Evolutionary conservation across 2,797 vertebrate species (phyloP).

Genomic region (Euthynnus affinis): DNA sequence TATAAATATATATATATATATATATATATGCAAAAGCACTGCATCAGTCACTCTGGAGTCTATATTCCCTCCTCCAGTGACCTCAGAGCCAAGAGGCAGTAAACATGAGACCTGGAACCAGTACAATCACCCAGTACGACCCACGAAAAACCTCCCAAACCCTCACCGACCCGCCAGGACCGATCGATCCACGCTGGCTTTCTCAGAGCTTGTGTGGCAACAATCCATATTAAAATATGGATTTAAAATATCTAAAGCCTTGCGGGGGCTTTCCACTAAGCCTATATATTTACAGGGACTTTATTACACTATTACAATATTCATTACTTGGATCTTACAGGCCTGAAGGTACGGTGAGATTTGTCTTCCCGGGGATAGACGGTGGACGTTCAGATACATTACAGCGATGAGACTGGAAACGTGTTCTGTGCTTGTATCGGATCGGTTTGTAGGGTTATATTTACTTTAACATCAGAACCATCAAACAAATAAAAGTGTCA

Average conservation of each 20-base stretch:
- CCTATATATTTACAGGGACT: conserved; percentile 62
- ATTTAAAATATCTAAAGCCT: conserved; percentile 55
- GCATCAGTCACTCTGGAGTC: conserved; percentile 49
- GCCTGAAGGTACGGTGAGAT: conserved; percentile 25
- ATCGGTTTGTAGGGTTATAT: too few species aligned
- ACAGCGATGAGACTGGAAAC: too few species aligned
- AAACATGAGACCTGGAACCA: conserved; percentile 1
- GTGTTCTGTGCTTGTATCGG: too few species aligned
- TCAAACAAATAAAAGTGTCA: not conserved
- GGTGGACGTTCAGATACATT: conserved; percentile 28
- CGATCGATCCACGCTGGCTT: conserved; percentile 38
- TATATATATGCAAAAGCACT: conserved; percentile 17
- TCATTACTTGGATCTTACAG: conserved; percentile 45
- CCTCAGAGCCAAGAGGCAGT: conserved; percentile 7
- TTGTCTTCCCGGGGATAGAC: conserved; percentile 20
- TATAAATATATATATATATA: too few species aligned
- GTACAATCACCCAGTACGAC: conserved; percentile 14
- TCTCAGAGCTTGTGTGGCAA: too few species aligned
- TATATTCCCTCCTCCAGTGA: conserved; percentile 30
- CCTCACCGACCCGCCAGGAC: too few species aligned
- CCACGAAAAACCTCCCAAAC: conserved; percentile 5
- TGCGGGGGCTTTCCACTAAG: conserved; percentile 6
- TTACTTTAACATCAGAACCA: too few species aligned
- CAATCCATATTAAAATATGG: conserved; percentile 48
- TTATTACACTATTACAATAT: conserved; percentile 66